Percentiles rank a stretch among this genome's conserved stretches.
These are phyloP conservation scores for Drosophila kambysellisi DNA, from an alignment of 2,888 invertebrate genomes.

Conservation along the genomic window DNA sequence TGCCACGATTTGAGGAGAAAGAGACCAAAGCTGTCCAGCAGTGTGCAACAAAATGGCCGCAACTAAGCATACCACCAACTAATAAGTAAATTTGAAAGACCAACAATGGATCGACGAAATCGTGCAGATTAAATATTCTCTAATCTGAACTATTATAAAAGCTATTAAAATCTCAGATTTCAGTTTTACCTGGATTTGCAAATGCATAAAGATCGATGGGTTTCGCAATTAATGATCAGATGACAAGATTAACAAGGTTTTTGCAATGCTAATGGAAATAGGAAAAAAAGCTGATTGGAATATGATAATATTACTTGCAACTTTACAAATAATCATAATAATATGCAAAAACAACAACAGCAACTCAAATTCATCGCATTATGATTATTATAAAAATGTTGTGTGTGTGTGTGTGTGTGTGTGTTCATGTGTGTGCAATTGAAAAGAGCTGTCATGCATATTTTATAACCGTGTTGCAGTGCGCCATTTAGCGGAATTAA, in stretches of 20 bases:
- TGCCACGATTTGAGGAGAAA: slow-evolving; percentile 45
- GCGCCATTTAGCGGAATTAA: slow-evolving; percentile 72
- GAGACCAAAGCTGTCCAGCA: slow-evolving; percentile 26
- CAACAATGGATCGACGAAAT: not conserved
- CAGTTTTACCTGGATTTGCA: not conserved
- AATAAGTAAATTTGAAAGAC: not conserved
- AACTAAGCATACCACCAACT: slow-evolving; percentile 22
- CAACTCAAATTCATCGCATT: slow-evolving; percentile 27
- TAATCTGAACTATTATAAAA: not conserved
- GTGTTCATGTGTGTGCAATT: slow-evolving; percentile 41
- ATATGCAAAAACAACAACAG: not conserved
- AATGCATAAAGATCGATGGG: not conserved
- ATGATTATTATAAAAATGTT: slow-evolving; percentile 35
- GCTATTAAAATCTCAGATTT: not conserved
- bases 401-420: not conserved
- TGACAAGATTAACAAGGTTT: not conserved
- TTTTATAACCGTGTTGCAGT: slow-evolving; percentile 56
- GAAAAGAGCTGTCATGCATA: slow-evolving; percentile 74
- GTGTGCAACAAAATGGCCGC: slow-evolving; percentile 52
- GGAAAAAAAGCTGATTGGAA: not conserved
- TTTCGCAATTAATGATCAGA: not conserved
- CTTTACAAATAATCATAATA: not conserved
- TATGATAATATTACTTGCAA: not conserved
- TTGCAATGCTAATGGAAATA: not conserved
- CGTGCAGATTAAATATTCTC: not conserved